Percentiles rank a stretch among this genome's conserved stretches.
phyloP scores from a whole-genome alignment of 1,140 invertebrate species.

The Trichonephila inaurata region DNA sequence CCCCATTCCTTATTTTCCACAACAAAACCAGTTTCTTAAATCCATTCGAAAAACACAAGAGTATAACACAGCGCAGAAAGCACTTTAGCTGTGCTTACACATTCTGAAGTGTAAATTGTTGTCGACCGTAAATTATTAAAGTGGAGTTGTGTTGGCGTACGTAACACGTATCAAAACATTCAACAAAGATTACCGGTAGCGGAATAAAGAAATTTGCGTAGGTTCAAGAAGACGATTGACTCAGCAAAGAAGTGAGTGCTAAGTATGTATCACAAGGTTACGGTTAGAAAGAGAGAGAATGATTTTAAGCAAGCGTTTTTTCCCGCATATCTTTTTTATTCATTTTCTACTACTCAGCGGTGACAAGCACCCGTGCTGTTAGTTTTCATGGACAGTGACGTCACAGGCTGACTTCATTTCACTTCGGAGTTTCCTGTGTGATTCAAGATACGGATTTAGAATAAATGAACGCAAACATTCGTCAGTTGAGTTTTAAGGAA shows the following conservation, averaged over 20 bases:
- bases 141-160: background rate
- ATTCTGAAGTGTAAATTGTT: background rate
- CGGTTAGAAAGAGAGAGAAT: background rate
- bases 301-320: constrained; percentile 26
- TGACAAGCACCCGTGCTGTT: constrained; percentile 7
- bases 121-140: background rate
- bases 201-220: constrained; percentile 13
- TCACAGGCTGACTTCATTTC: constrained; percentile 36
- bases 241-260: background rate
- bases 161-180: background rate
- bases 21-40: no score
- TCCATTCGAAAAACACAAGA: no score
- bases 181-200: constrained; percentile 24
- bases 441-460: constrained; percentile 42
- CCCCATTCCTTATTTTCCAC: no score
- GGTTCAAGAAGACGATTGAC: constrained; percentile 8
- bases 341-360: background rate
- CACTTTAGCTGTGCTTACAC: background rate
- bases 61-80: no score
- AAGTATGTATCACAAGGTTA: constrained; percentile 44
- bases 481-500: background rate
- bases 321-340: background rate
- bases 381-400: constrained; percentile 45
- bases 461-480: background rate
- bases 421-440: constrained; percentile 15